Percentiles rank a stretch among this genome's conserved stretches.
Evolutionary conservation across 2,888 invertebrate genomes (phyloP).

Genomic region (Tenthredo mesomela): DNA sequence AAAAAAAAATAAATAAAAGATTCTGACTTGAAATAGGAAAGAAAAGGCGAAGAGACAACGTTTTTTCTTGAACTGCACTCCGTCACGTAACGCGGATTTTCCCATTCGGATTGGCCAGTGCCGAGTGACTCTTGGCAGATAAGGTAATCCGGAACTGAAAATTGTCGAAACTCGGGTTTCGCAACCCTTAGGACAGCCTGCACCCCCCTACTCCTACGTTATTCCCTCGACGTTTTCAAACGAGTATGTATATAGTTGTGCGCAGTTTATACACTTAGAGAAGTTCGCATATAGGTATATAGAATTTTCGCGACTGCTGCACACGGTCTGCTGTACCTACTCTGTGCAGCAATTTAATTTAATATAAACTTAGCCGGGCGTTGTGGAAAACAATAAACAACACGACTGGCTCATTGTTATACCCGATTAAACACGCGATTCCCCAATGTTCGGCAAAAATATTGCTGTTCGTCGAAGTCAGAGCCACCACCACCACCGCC

Average conservation of each 20-base stretch:
- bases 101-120: background rate
- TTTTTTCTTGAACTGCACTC: background rate
- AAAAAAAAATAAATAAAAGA: too few species aligned
- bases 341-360: conserved; percentile 42
- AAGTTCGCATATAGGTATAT: background rate
- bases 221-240: background rate
- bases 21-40: background rate
- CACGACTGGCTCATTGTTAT: conserved; percentile 60
- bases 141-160: conserved; percentile 75
- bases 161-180: conserved; percentile 59
- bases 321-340: too few species aligned
- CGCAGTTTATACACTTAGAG: background rate
- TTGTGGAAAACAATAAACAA: conserved; percentile 69
- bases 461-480: conserved; percentile 16
- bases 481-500: background rate
- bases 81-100: conserved; percentile 6
- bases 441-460: conserved; percentile 14
- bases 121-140: conserved; percentile 73
- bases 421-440: conserved; percentile 61
- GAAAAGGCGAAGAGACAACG: background rate
- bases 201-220: background rate
- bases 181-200: background rate
- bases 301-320: conserved; percentile 5
- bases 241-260: background rate
- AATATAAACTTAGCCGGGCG: conserved; percentile 58